Conservation (phyloP, 2,888 invertebrate genomes). For the Pedicia rivosa region DNA sequence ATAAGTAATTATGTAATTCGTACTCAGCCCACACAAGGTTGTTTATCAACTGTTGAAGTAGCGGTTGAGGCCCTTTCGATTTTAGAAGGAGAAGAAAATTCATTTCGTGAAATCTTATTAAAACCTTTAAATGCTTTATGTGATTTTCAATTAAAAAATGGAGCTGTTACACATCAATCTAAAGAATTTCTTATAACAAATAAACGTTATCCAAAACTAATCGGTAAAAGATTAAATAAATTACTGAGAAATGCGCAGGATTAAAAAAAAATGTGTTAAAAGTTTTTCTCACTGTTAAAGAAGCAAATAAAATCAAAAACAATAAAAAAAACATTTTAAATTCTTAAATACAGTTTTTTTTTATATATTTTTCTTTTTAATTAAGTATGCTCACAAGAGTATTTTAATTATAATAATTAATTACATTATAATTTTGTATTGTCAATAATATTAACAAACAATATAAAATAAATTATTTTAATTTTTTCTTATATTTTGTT, state of each 20-base stretch:
- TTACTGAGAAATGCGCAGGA: conserved; percentile 29
- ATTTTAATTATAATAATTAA: too few relatives aligned
- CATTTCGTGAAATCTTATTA: conserved; percentile 48
- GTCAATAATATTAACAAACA: too few relatives aligned
- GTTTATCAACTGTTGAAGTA: conserved; percentile 79
- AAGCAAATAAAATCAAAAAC: too few relatives aligned
- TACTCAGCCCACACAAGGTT: conserved; percentile 84
- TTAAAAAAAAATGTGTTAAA: too few relatives aligned
- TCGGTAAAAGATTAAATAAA: conserved; percentile 58
- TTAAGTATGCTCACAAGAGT: too few relatives aligned
- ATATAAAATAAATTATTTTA: too few relatives aligned
- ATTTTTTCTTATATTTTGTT: too few relatives aligned
- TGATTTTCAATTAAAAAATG: conserved; percentile 74
- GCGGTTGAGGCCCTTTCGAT: conserved; percentile 64
- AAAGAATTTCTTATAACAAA: conserved; percentile 76
- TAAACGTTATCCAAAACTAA: conserved; percentile 60
- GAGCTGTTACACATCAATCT: conserved; percentile 85
- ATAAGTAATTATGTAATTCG: conserved; percentile 81
- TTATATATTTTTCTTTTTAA: too few relatives aligned
- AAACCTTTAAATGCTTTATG: conserved; percentile 71
- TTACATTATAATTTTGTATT: too few relatives aligned
- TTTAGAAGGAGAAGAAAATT: conserved; percentile 47
- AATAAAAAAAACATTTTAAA: too few relatives aligned
- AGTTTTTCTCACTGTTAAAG: too few relatives aligned
- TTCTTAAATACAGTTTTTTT: too few relatives aligned